These are phyloP conservation scores for Aldabrachelys gigantea DNA, from an alignment of 2,113 vertebrate species.

Conservation along the genomic window DNA sequence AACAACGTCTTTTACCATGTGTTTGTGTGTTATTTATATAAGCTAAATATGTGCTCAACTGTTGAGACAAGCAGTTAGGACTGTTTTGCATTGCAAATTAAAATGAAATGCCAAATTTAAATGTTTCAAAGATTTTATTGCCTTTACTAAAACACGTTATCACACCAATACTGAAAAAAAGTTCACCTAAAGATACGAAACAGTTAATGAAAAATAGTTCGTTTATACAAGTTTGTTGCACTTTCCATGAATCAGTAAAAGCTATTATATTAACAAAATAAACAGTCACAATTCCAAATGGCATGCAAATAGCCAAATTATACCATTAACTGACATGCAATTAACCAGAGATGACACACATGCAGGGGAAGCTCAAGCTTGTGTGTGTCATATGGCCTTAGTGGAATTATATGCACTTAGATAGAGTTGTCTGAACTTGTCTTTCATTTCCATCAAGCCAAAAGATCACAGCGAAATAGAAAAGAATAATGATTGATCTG, in stretches of 20 bases:
- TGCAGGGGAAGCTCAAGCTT: too few relatives aligned
- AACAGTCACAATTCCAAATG: neutral
- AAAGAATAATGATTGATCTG: neutral
- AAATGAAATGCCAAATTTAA: neutral
- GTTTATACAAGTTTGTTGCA: neutral
- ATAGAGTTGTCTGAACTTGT: neutral
- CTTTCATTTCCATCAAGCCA: neutral
- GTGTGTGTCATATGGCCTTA: neutral
- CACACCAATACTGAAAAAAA: neutral
- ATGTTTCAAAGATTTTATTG: neutral
- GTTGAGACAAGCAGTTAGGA: neutral
- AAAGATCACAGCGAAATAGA: neutral
- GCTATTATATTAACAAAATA: neutral
- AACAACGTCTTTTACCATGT: neutral
- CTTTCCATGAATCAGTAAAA: neutral
- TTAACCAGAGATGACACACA: neutral
- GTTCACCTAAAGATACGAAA: neutral
- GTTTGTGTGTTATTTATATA: neutral
- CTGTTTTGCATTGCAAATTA: neutral
- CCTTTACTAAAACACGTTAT: neutral
- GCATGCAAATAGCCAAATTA: neutral
- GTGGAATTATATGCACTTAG: neutral
- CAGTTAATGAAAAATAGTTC: neutral
- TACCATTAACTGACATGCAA: neutral
- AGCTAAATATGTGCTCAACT: neutral